A percentile compares a stretch with the other conserved stretches of the same genome.
Evolutionary conservation across 2,113 vertebrate species (phyloP).

Genomic region (Caretta caretta): DNA sequence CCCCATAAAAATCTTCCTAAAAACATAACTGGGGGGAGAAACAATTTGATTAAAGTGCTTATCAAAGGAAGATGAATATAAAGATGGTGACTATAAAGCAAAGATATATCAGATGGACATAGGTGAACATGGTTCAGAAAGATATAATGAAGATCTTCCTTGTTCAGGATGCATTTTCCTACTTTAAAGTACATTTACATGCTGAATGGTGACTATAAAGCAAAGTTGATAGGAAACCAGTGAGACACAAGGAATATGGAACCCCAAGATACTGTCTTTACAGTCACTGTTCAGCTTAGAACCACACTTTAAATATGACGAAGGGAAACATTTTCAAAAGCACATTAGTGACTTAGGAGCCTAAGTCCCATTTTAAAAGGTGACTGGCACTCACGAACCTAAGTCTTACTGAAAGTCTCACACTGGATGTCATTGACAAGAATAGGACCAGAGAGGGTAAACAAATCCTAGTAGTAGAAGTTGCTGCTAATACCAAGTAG

Average conservation of each 20-base stretch:
- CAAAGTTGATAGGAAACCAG: background rate
- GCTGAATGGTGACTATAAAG: background rate
- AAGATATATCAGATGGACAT: background rate
- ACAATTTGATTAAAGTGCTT: background rate
- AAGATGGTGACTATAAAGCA: no score
- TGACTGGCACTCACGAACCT: background rate
- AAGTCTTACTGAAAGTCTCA: background rate
- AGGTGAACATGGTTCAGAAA: background rate
- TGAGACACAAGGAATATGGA: background rate
- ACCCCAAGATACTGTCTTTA: background rate
- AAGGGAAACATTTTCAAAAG: background rate
- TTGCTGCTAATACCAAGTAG: constrained; percentile 20
- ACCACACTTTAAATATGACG: background rate
- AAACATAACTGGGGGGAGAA: background rate
- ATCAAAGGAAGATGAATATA: background rate
- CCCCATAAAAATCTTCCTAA: background rate
- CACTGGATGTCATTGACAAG: rapidly evolving
- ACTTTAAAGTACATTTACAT: background rate
- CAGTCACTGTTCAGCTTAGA: background rate
- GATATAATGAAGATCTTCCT: background rate
- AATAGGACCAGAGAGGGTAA: background rate
- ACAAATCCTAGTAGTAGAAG: rapidly evolving
- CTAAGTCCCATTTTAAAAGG: background rate
- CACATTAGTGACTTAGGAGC: background rate
- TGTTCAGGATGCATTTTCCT: background rate